Evolutionary conservation across 2,888 invertebrate genomes (phyloP), one percentile per base, ranked within the genome.

Genomic region (Apoda limacodes): DNA sequence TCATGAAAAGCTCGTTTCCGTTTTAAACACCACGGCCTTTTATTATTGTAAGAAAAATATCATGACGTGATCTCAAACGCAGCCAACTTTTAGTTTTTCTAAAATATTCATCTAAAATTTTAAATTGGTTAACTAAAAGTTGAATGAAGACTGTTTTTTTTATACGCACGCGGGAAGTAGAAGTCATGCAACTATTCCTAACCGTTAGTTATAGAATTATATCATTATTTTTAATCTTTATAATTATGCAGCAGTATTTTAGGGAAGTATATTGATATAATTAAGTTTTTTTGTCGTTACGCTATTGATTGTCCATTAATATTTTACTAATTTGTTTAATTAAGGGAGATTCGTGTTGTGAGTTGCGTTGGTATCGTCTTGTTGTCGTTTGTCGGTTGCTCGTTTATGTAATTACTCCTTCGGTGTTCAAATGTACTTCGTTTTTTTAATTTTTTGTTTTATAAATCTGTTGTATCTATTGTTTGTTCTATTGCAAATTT

Each of bases 201-300:
- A 60, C 56, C 48, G 55, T 59, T 71, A 72, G 69, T 55, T 60
- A 66, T 75, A 75, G 65, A 66, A 53, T 58, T 65, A 75, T 78
- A 78, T 78, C 75, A 78, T 76, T 78, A 78, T 72, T 67, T 78
- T 74, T 74, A 76, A 76, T 56, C 60, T 67, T 65, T 67, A 66
- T 63, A 68, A 61, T 72, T 50, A 68, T 67, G 70, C 76, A 72
- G 63, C 78, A 80, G 78, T 80, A 80, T 80, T 80, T 71, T 75
- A 71, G 70, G 64, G 53, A 50, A 55, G 57, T 69, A 64, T 71
- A 60, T 63, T 30, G 34, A 17, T 60, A 75, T 71, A 69, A 68
- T 67, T 75, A 74, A 76, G 69, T 69, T 76, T 75, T 55, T 49
- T 40, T 11, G 9, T 54, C 52, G 48, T 58, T 60, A 54, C 52